A percentile compares a stretch with the other conserved stretches of the same genome.
These are phyloP conservation scores for Gymnoscopelus microlampas DNA, from an alignment of 2,797 vertebrate genomes.

Conservation along the genomic window DNA sequence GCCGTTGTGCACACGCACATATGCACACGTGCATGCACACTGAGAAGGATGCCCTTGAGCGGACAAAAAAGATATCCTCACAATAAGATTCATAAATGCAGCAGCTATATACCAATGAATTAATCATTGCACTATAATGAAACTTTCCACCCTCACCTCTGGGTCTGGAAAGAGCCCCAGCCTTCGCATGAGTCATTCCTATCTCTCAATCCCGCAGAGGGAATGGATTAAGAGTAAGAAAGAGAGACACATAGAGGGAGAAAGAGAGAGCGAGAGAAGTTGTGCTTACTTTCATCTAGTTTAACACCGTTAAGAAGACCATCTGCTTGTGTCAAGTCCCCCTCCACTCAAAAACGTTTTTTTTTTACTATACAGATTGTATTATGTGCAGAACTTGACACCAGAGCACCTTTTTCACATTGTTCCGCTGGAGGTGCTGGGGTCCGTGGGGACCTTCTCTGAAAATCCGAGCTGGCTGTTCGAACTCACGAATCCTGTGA, in stretches of 20 bases:
- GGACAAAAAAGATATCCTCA: conserved; percentile 13
- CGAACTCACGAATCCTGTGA: too few relatives aligned
- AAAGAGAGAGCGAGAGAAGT: not conserved
- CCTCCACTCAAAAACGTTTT: too few relatives aligned
- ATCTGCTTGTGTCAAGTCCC: conserved; percentile 9
- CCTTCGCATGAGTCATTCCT: conserved; percentile 24
- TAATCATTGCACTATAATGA: conserved; percentile 62
- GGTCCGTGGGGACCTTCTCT: too few relatives aligned
- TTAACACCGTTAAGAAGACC: not conserved
- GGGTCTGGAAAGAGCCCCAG: conserved; percentile 37
- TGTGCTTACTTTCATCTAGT: conserved; percentile 16
- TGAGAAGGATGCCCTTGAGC: conserved; percentile 25
- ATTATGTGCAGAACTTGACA: too few relatives aligned
- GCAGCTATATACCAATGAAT: conserved; percentile 51
- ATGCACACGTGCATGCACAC: conserved; percentile 15
- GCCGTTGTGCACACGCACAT: not conserved
- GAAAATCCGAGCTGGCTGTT: too few relatives aligned
- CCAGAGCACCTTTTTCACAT: too few relatives aligned
- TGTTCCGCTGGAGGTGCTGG: too few relatives aligned
- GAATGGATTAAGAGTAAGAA: not conserved
- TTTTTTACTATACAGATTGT: too few relatives aligned
- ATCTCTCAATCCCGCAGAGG: conserved; percentile 26
- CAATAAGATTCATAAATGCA: conserved; percentile 59
- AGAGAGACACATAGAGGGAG: not conserved
- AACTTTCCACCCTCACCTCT: conserved; percentile 30